phyloP scores from a whole-genome alignment of 1,140 invertebrate genomes.

The Calosoma granatense region DNA sequence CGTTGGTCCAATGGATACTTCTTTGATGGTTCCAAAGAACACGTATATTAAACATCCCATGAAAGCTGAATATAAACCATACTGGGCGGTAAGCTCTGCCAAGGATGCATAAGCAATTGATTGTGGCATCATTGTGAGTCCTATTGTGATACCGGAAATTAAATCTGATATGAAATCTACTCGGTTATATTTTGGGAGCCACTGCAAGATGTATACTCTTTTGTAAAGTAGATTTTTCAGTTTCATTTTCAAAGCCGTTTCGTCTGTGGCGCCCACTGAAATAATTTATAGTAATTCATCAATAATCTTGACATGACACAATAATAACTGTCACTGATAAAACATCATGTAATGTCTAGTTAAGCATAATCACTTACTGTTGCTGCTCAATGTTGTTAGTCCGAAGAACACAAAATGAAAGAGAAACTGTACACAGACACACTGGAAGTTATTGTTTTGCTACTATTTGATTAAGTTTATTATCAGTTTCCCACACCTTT shows the following conservation, averaged over 20 bases:
- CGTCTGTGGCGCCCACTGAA: background rate
- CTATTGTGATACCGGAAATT: conserved; percentile 68
- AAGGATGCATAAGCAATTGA: conserved; percentile 72
- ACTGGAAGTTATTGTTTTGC: no score
- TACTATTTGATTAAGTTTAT: no score
- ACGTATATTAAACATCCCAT: conserved; percentile 73
- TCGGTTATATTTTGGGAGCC: conserved; percentile 52
- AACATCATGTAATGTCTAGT: background rate
- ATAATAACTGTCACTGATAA: background rate
- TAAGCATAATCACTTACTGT: background rate
- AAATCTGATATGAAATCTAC: conserved; percentile 50
- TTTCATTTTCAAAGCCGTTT: background rate
- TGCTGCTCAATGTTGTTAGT: background rate
- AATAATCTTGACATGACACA: background rate
- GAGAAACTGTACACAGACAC: background rate
- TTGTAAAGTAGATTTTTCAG: background rate
- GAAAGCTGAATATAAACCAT: conserved; percentile 45
- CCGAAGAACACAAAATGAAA: background rate
- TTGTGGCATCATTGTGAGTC: conserved; percentile 73
- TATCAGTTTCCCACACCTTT: no score
- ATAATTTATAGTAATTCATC: background rate
- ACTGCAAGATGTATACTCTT: conserved; percentile 44
- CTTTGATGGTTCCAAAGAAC: conserved; percentile 79
- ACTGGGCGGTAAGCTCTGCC: conserved; percentile 59
- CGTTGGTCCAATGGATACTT: conserved; percentile 84